These are phyloP conservation scores for Trematomus loennbergii DNA, from an alignment of 2,113 vertebrate species.

Conservation along the genomic window DNA sequence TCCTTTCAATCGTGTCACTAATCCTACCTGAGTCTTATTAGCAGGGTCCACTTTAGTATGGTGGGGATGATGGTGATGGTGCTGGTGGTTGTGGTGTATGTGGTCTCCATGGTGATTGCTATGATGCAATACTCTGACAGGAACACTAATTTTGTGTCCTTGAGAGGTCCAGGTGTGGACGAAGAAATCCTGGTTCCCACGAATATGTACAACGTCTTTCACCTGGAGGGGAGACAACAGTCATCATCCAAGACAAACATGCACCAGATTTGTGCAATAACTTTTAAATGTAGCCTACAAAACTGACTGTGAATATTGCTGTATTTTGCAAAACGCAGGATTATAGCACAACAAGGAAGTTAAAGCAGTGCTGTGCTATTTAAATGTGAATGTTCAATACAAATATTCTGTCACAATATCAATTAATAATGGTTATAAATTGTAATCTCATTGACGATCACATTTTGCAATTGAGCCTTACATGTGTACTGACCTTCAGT, in stretches of 20 bases:
- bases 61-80: neutral
- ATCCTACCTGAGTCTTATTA: conserved; percentile 33
- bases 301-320: no score
- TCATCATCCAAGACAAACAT: neutral
- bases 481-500: conserved; percentile 62
- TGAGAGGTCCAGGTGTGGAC: conserved; percentile 68
- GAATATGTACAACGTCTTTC: conserved; percentile 59
- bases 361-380: no score
- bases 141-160: conserved; percentile 53
- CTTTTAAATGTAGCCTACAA: no score
- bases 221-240: conserved; percentile 44
- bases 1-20: no score
- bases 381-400: no score
- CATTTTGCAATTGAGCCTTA: neutral
- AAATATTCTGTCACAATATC: no score
- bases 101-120: neutral
- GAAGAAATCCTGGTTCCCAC: conserved; percentile 57
- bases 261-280: no score
- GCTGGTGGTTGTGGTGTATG: neutral
- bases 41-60: neutral
- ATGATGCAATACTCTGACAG: conserved; percentile 52
- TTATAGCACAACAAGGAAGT: no score
- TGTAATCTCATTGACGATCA: neutral
- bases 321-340: no score
- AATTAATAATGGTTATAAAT: no score